Base-by-base conservation (phyloP, 2,113 vertebrate species). In the Hydrolagus affinis region DNA sequence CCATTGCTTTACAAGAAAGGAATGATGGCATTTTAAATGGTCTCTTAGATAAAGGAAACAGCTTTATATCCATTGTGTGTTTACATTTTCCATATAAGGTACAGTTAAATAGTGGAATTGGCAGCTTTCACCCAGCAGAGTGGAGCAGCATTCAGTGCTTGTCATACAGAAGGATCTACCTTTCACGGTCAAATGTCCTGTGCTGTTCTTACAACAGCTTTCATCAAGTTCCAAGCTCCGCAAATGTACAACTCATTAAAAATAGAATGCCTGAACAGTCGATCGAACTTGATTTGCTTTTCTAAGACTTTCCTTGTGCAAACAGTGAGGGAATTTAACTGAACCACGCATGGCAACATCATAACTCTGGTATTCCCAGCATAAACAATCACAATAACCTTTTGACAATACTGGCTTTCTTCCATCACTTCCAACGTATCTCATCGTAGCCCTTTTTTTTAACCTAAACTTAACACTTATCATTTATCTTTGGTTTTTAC, bases 1-100 rank as follows among this genome's bases (percentile, higher is more conserved):
- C 44, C 44, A 44, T 44, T 44, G 44, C 44, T 44, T 44, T 44
- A 44, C 6, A 44, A 44, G 44, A 44, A 44, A 44, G 44, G 44
- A 44, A 44, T 44, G 44, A 44, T 6, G 44, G 44, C 44, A 44
- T 44, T 44, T 44, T 44, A 44, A 44, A 44, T 44, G 23, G 60
- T 30, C 12, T 83, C 60, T 83, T 25, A 8, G 60, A 83, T 59
- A 66, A 32, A 30, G 77, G 30, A 25, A 77, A 12, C 78, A 68
- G 66, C 66, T 68, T 83, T 66, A 83, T 66, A 62, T 66, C 28
- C 15, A 66, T 7, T 83, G 64, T 19, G 56, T 83, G 25, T 83
- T 83, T 83, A 83, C 62, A 66, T 83, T 83, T 83, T 83, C 78
- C 78, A 66, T 32, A 66, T 83, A 83, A 66, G 78, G 78, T 83